These are phyloP conservation scores for Xiphorhynchus elegans DNA, from an alignment of 2,113 vertebrate species.

Conservation along the genomic window DNA sequence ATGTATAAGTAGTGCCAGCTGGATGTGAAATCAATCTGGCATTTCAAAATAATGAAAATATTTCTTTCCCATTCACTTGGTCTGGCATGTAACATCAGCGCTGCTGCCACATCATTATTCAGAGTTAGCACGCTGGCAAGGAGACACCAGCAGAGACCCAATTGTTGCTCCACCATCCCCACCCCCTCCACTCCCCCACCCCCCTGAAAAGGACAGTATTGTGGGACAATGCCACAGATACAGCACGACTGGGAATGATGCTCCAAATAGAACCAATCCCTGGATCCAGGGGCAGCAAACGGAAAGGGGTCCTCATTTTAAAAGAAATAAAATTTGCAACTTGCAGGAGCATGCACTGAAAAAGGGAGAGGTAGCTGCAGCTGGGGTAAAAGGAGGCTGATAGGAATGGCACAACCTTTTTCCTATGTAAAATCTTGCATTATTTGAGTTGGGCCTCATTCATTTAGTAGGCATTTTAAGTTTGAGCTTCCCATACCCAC, in stretches of 20 bases:
- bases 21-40: constrained; percentile 33
- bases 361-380: not conserved
- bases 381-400: not conserved
- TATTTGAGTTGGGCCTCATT: not conserved
- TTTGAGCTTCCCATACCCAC: not conserved
- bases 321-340: not conserved
- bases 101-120: constrained; percentile 16
- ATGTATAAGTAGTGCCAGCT: not conserved
- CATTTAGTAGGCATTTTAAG: not conserved
- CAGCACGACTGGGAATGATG: not conserved
- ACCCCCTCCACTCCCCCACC: too few relatives aligned
- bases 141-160: not conserved
- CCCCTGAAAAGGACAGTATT: not conserved
- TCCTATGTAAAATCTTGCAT: not conserved
- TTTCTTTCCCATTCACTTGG: constrained; percentile 37
- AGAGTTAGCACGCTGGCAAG: not conserved
- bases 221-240: not conserved
- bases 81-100: not conserved
- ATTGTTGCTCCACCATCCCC: not conserved
- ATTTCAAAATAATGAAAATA: constrained; percentile 55
- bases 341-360: not conserved
- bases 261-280: not conserved
- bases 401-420: not conserved
- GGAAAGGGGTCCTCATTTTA: not conserved
- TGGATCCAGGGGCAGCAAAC: not conserved